Conservation (phyloP, 2,888 invertebrate genomes). For the Polyommatus iphigenia region DNA sequence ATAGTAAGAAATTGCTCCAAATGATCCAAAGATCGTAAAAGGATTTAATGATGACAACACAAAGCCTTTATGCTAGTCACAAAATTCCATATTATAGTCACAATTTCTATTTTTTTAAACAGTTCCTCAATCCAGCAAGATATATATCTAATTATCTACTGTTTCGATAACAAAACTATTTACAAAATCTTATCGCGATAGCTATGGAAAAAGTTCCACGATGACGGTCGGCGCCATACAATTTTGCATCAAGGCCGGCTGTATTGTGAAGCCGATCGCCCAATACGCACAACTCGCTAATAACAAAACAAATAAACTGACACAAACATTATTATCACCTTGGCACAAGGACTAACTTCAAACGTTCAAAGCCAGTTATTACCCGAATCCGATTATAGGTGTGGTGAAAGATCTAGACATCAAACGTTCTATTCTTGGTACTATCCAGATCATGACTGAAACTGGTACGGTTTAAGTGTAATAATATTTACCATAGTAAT, state of each 20-base stretch:
- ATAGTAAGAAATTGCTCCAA: not conserved
- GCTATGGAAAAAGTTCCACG: not conserved
- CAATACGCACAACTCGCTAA: not conserved
- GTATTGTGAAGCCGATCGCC: not conserved
- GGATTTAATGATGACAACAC: too few species aligned
- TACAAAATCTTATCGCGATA: not conserved
- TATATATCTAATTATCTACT: not conserved
- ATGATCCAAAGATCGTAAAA: too few species aligned
- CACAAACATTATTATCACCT: conserved; percentile 5
- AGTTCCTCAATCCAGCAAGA: not conserved
- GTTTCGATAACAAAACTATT: not conserved
- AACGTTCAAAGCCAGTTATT: conserved; percentile 2
- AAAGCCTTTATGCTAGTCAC: not conserved
- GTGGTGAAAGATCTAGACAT: conserved; percentile 1
- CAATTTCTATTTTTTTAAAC: not conserved
- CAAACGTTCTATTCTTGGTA: not conserved
- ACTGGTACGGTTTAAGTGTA: not conserved
- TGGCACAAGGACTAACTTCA: not conserved
- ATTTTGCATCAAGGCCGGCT: not conserved
- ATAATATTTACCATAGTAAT: too few species aligned
- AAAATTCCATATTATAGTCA: not conserved
- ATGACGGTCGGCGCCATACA: conserved; percentile 6
- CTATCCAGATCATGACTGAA: not conserved
- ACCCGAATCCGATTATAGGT: not conserved
- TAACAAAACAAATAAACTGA: not conserved